Evolutionary conservation across 2,797 vertebrate species (phyloP).

Genomic region (Mormyrus proboscirostris): DNA sequence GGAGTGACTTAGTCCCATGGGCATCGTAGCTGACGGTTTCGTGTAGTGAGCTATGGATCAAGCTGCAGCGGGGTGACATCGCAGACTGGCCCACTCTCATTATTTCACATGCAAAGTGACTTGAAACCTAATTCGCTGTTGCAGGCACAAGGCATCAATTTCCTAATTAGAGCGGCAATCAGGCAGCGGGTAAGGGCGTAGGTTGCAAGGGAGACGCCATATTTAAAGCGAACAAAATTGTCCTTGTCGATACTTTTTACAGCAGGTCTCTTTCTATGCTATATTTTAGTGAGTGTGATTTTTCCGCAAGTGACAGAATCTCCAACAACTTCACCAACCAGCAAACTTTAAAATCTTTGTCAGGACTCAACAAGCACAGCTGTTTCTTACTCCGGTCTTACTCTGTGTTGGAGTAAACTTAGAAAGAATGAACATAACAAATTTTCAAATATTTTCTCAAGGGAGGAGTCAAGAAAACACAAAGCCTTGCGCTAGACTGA

Average conservation of each 20-base stretch:
- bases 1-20: background rate
- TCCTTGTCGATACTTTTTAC: background rate
- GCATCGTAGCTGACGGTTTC: background rate
- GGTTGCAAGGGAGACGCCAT: background rate
- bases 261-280: background rate
- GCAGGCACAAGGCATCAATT: conserved; percentile 2
- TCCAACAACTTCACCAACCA: background rate
- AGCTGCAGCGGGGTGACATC: background rate
- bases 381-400: background rate
- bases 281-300: background rate
- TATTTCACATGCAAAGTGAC: background rate
- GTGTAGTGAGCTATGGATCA: background rate
- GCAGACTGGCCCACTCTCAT: background rate
- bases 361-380: background rate
- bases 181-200: background rate
- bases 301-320: background rate
- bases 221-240: background rate
- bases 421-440: background rate
- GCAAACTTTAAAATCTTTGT: background rate
- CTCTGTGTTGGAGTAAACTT: background rate
- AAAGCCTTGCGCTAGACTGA: background rate
- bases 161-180: conserved; percentile 6
- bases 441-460: background rate
- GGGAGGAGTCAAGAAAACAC: background rate
- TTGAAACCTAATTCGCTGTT: conserved; percentile 10